Percentiles rank a stretch among this genome's conserved stretches.
phyloP scores from a whole-genome alignment of 2,113 vertebrate genomes.

The Melanerpes formicivorus region DNA sequence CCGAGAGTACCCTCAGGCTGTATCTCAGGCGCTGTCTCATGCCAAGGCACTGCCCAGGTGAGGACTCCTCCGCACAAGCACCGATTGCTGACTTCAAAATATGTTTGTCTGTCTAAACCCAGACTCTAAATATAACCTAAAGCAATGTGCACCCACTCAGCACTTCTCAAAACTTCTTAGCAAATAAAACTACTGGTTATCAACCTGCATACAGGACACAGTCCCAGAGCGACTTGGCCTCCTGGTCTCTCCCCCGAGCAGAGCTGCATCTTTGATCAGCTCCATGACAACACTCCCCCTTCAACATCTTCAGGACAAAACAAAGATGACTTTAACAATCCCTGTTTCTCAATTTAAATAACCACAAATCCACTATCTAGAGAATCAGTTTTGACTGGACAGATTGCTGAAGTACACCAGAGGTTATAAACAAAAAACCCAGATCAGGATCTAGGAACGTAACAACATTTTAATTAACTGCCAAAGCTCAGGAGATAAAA shows the following conservation, averaged over 20 bases:
- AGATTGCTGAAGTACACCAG: background rate
- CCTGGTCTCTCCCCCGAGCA: background rate
- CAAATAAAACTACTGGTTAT: background rate
- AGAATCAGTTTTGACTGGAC: background rate
- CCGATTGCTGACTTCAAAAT: fast-evolving
- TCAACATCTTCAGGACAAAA: background rate
- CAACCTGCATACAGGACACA: background rate
- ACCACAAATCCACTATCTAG: background rate
- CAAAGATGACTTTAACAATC: background rate
- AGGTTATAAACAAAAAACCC: background rate
- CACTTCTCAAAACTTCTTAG: background rate
- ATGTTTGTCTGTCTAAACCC: fast-evolving
- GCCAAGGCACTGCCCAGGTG: background rate
- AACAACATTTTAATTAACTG: background rate
- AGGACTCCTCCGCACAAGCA: fast-evolving
- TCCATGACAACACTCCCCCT: no score
- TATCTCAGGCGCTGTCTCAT: fast-evolving
- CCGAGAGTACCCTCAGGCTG: background rate
- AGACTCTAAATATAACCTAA: fast-evolving
- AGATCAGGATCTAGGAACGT: background rate
- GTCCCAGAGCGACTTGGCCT: background rate
- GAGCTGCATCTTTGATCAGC: background rate
- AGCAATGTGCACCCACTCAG: background rate
- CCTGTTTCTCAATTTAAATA: background rate
- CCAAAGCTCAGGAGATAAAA: background rate